A percentile compares a stretch with the other conserved stretches of the same genome.
These are phyloP conservation scores for Telmatochromis brichardi DNA, from an alignment of 2,113 vertebrate genomes.

Conservation along the genomic window DNA sequence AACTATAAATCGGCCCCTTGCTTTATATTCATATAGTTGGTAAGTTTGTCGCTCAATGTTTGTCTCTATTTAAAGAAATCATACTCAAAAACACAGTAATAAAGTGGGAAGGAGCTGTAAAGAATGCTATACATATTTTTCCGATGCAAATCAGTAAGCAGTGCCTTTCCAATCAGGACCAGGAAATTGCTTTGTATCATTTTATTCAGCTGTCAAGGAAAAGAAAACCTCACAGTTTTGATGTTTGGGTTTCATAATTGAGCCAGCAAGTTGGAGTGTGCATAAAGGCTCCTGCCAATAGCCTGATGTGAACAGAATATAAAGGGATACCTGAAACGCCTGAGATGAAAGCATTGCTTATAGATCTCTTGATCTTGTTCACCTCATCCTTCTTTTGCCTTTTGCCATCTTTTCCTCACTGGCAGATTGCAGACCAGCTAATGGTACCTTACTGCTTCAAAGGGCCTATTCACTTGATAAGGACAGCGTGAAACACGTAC, in stretches of 20 bases:
- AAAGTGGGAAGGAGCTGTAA: not conserved
- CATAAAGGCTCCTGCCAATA: not conserved
- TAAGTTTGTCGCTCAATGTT: not conserved
- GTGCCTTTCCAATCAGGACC: not conserved
- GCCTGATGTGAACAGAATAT: slow-evolving; percentile 18
- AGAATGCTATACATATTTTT: not conserved
- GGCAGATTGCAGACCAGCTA: slow-evolving; percentile 15
- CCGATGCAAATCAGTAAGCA: not conserved
- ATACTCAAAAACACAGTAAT: not conserved
- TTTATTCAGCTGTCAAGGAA: slow-evolving; percentile 1
- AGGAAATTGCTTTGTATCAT: slow-evolving; percentile 16
- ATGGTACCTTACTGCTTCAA: slow-evolving; percentile 40
- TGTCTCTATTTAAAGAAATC: not conserved
- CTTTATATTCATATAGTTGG: not conserved
- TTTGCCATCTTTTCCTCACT: slow-evolving; percentile 1
- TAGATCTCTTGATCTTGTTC: slow-evolving; percentile 26
- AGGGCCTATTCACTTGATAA: slow-evolving; percentile 37
- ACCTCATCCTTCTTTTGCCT: slow-evolving; percentile 3
- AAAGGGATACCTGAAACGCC: not conserved
- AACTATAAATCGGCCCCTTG: not conserved
- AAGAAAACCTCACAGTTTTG: not conserved
- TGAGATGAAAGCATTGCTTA: slow-evolving; percentile 28
- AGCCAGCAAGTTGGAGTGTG: not conserved
- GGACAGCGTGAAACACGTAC: not conserved
- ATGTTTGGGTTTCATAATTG: slow-evolving; percentile 37